phyloP scores from a whole-genome alignment of 2,797 vertebrate genomes.

The Agapornis canus region DNA sequence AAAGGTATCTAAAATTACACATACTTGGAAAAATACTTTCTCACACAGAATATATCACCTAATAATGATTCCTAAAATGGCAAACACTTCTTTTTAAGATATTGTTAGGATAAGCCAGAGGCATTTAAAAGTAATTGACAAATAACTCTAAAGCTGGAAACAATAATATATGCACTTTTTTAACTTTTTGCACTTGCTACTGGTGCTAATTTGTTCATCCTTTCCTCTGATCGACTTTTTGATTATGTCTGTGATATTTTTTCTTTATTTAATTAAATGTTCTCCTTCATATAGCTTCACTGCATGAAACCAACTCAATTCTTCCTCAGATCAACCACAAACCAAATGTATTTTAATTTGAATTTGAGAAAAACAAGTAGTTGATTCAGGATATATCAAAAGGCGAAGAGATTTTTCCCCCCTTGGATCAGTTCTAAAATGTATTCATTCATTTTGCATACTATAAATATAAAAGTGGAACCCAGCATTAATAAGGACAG shows the following conservation, averaged over 20 bases:
- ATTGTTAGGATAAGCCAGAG: not conserved
- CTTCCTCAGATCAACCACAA: not conserved
- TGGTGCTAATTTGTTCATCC: not conserved
- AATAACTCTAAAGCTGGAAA: not conserved
- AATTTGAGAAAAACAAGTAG: conserved; percentile 3
- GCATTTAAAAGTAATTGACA: not conserved
- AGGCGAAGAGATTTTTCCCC: not conserved
- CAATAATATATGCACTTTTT: fast-evolving
- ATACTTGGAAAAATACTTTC: not conserved
- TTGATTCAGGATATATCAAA: conserved; percentile 33
- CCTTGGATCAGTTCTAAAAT: conserved; percentile 2
- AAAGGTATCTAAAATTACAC: not conserved
- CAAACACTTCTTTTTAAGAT: not conserved
- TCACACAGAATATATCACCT: not conserved
- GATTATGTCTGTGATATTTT: not conserved
- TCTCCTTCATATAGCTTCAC: not conserved
- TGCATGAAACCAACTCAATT: not conserved
- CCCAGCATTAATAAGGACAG: conserved; percentile 55
- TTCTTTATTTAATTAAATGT: not conserved
- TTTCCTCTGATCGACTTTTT: not conserved
- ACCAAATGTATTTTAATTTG: not conserved
- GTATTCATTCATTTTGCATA: conserved; percentile 53
- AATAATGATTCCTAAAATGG: not conserved
- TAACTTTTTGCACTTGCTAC: not conserved
- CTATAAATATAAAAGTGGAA: conserved; percentile 68